Percentiles rank a stretch among this genome's conserved stretches.
Conservation (phyloP, 2,888 invertebrate genomes). For the Meganola albula region DNA sequence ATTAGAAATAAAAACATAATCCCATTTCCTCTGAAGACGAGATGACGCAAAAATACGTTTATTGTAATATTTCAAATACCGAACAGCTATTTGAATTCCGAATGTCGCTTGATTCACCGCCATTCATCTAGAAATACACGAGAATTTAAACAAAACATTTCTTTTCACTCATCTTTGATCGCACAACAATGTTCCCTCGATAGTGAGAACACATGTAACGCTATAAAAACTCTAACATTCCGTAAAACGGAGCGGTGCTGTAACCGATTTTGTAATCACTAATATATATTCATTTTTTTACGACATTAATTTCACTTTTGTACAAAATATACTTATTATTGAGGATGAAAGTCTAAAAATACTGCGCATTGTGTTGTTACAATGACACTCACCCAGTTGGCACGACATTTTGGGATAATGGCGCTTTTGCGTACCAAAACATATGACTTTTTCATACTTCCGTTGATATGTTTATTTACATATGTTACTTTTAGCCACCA, state of each 20-base stretch:
- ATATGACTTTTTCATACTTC: constrained; percentile 31
- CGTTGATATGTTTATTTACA: constrained; percentile 26
- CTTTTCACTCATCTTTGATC: constrained; percentile 38
- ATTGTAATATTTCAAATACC: constrained; percentile 12
- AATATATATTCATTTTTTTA: constrained; percentile 31
- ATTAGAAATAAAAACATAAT: no score
- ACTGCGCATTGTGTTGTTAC: constrained; percentile 36
- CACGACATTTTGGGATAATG: constrained; percentile 36
- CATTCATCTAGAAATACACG: constrained; percentile 19
- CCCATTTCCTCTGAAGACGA: not conserved
- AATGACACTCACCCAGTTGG: constrained; percentile 73
- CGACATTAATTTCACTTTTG: constrained; percentile 31
- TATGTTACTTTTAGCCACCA: no score
- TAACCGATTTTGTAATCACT: constrained; percentile 31
- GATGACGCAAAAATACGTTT: constrained; percentile 1
- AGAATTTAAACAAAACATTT: constrained; percentile 22
- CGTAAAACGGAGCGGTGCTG: constrained; percentile 35
- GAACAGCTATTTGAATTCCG: constrained; percentile 11
- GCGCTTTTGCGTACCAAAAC: constrained; percentile 39
- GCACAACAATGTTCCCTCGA: constrained; percentile 36
- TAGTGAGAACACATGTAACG: constrained; percentile 31
- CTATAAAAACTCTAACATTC: constrained; percentile 33
- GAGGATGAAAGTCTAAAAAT: constrained; percentile 31
- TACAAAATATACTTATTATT: constrained; percentile 24
- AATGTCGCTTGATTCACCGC: constrained; percentile 11